These are phyloP conservation scores for Tympanuchus pallidicinctus DNA, from an alignment of 2,113 vertebrate species.

Conservation along the genomic window DNA sequence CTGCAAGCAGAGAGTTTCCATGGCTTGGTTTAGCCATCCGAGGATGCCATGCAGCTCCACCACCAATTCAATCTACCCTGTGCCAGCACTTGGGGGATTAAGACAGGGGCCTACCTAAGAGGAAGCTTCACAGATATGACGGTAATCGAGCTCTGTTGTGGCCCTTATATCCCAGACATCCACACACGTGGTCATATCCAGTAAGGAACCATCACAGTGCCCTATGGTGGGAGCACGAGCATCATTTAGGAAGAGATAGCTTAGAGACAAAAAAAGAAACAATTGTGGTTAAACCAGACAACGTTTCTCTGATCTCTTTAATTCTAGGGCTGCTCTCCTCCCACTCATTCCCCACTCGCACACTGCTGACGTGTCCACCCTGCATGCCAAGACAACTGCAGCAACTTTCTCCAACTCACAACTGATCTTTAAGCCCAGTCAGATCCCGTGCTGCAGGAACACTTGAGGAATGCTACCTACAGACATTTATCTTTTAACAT, in stretches of 20 bases:
- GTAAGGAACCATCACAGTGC: neutral
- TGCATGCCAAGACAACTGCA: neutral
- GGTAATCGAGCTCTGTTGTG: neutral
- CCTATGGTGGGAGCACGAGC: neutral
- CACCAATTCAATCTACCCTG: neutral
- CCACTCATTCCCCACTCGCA: neutral
- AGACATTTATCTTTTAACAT: neutral
- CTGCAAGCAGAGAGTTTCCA: neutral
- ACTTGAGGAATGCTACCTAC: neutral
- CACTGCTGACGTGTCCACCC: conserved; percentile 20
- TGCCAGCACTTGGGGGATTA: neutral
- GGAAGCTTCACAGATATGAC: too few species aligned
- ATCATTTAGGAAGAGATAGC: neutral
- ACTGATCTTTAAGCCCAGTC: neutral
- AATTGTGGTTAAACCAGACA: conserved; percentile 1
- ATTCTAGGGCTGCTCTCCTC: conserved; percentile 19
- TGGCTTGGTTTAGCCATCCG: neutral
- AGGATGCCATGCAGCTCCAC: neutral
- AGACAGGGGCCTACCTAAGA: neutral
- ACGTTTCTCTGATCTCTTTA: neutral
- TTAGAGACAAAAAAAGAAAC: neutral
- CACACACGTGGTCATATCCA: neutral
- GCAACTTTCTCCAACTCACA: conserved; percentile 22
- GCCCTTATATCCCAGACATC: neutral
- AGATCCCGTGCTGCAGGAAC: neutral